Percentiles rank a stretch among this genome's conserved stretches.
These are phyloP conservation scores for Ornithoptera alexandrae DNA, from an alignment of 2,888 invertebrate species.

Conservation along the genomic window DNA sequence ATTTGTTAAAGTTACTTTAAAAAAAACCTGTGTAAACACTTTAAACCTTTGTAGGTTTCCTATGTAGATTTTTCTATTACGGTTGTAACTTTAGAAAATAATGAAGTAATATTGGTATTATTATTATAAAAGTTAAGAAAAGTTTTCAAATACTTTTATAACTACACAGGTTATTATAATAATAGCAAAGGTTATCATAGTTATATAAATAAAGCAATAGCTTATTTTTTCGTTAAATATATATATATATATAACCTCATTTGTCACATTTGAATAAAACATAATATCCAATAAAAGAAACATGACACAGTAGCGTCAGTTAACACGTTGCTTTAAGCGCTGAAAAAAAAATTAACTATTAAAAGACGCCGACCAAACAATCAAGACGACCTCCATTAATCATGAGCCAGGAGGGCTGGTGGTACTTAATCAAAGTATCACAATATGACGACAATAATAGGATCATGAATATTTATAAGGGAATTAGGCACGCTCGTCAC, in stretches of 20 bases:
- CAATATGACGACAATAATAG: conserved; percentile 66
- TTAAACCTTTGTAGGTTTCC: too few relatives aligned
- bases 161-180: too few relatives aligned
- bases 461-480: conserved; percentile 74
- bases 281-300: conserved; percentile 29
- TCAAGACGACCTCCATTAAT: conserved; percentile 55
- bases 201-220: background rate
- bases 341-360: conserved; percentile 32
- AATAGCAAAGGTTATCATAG: too few relatives aligned
- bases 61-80: too few relatives aligned
- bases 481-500: conserved; percentile 59
- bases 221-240: background rate
- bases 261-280: conserved; percentile 13
- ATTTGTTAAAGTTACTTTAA: too few relatives aligned
- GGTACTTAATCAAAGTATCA: conserved; percentile 78
- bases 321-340: conserved; percentile 31
- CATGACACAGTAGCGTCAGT: conserved; percentile 38
- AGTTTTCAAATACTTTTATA: too few relatives aligned
- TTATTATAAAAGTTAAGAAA: too few relatives aligned
- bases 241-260: background rate
- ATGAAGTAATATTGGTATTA: too few relatives aligned
- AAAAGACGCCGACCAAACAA: conserved; percentile 45
- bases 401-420: conserved; percentile 53
- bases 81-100: too few relatives aligned
- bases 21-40: too few relatives aligned